Conservation (phyloP, 2,888 invertebrate species). For the Ditylenchus weischeri region DNA sequence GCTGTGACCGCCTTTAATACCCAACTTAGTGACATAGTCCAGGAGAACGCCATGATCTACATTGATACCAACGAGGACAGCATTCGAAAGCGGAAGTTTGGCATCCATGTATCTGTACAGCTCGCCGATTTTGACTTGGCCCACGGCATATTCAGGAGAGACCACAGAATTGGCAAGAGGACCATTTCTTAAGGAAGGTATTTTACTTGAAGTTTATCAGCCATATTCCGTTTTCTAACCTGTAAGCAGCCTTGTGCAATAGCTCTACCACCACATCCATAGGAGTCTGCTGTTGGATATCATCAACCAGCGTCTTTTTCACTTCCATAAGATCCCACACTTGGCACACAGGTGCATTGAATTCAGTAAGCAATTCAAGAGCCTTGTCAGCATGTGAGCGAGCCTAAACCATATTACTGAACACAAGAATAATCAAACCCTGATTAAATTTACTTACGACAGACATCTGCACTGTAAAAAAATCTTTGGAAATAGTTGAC, state of each 20-base stretch:
- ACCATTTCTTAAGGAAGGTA: constrained; percentile 67
- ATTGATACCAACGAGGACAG: constrained; percentile 79
- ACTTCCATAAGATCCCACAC: constrained; percentile 85
- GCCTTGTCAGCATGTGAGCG: no score
- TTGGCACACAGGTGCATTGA: constrained; percentile 75
- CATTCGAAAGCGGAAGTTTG: constrained; percentile 64
- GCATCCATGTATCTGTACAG: constrained; percentile 32
- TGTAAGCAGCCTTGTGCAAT: constrained; percentile 77
- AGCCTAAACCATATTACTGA: constrained; percentile 2
- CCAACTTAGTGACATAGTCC: constrained; percentile 62
- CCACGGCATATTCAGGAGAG: constrained; percentile 62
- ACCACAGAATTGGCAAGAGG: constrained; percentile 82
- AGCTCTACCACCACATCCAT: constrained; percentile 68
- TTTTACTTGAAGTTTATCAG: background rate
- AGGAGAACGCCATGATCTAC: constrained; percentile 68
- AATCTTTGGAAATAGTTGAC: constrained; percentile 45
- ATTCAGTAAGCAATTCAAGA: constrained; percentile 58
- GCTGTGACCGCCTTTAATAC: constrained; percentile 33
- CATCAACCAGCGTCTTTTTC: constrained; percentile 36
- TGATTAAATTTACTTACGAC: constrained; percentile 29
- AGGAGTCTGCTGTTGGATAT: constrained; percentile 35
- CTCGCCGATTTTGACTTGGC: constrained; percentile 33
- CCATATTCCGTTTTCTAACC: constrained; percentile 12
- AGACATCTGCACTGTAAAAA: constrained; percentile 43
- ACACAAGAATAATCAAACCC: background rate